Evolutionary conservation across 2,888 invertebrate genomes (phyloP).

Genomic region (Sinotaia quadrata): DNA sequence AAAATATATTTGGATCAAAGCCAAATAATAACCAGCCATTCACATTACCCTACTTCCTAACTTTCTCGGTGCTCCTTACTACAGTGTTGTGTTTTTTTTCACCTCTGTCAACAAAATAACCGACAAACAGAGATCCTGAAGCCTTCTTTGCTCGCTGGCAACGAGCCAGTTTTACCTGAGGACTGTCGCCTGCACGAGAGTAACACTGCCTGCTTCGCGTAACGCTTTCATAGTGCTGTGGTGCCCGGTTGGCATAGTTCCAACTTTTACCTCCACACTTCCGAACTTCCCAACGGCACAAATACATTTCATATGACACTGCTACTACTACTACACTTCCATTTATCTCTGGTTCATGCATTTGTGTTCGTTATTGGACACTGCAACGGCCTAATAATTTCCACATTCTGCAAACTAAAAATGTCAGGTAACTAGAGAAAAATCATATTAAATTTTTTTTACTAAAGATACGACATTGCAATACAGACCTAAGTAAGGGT

Average conservation of each 20-base stretch:
- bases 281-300: not conserved
- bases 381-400: too few species aligned
- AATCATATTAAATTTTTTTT: too few species aligned
- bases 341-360: too few species aligned
- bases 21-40: not conserved
- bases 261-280: not conserved
- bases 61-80: not conserved
- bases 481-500: too few species aligned
- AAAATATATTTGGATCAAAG: not conserved
- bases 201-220: constrained; percentile 2
- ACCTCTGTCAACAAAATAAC: not conserved
- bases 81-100: too few species aligned
- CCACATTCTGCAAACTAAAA: too few species aligned
- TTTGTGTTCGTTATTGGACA: too few species aligned
- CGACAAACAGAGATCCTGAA: not conserved
- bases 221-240: not conserved
- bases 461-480: too few species aligned
- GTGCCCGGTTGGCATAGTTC: not conserved
- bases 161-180: constrained; percentile 15
- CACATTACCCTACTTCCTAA: not conserved
- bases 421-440: too few species aligned
- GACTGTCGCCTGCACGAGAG: not conserved
- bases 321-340: too few species aligned
- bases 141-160: constrained; percentile 2
- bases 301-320: not conserved